Base-by-base conservation (phyloP, 2,888 invertebrate genomes). In the Acrobasis consociella region DNA sequence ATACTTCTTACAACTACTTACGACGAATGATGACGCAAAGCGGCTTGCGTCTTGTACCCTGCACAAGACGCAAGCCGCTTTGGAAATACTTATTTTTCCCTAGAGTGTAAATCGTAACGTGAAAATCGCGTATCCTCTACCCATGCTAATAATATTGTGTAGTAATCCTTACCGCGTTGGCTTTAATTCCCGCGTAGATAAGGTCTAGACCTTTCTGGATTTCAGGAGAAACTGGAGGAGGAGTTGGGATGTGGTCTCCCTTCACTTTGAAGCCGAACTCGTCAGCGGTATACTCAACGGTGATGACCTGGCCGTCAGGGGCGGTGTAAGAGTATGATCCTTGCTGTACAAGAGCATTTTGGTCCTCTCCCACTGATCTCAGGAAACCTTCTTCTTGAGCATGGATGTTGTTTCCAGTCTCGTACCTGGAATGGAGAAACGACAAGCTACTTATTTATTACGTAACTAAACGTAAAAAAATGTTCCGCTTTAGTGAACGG, bases 161-260 rank as follows among this genome's bases (percentile, higher is more conserved):
- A 31, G 31, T 31, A 5, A 31, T 46, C 55, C 65, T 77, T 81
- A 93, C 92, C 83, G 77, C 74, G 70, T 93, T 93, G 55, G 93
- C 91, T 79, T 95, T 95, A 72, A 97, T 97, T 75, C 96, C 96
- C 64, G 96, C 97, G 84, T 95, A 97, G 85, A 97, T 97, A 79
- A 97, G 94, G 85, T 97, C 97, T 66, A 97, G 93, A 62, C 97
- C 97, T 83, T 97, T 97, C 87, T 97, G 97, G 77, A 97, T 97
- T 92, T 97, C 97, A 67, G 95, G 94, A 62, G 96, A 96, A 37
- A 96, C 95, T 66, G 97, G 96, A 13, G 97, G 97, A 66, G 97
- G 95, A 60, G 97, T 97, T 67, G 97, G 97, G 77, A 97, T 94
- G 81, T 97, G 97, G 83, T 96, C 96, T 0, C 97, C 97, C 71